phyloP scores from a whole-genome alignment of 2,797 vertebrate species.

The Sebastes miniatus region DNA sequence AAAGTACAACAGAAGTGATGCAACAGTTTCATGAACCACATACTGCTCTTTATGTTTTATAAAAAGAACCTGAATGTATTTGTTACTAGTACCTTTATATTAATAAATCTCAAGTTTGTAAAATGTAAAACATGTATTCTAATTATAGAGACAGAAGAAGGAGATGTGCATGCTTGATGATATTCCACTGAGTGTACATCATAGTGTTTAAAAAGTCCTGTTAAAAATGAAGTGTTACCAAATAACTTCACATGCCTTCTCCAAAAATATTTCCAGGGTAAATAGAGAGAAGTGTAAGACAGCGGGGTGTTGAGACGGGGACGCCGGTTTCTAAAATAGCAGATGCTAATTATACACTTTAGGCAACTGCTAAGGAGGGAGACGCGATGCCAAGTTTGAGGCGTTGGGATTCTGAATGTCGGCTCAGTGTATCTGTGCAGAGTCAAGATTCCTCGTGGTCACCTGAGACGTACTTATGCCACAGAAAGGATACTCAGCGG shows the following conservation, averaged over 20 bases:
- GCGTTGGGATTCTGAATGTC: slow-evolving; percentile 66
- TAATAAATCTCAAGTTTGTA: neutral
- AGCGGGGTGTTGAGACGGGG: slow-evolving; percentile 67
- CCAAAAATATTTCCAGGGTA: slow-evolving; percentile 60
- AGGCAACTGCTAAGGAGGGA: slow-evolving; percentile 75
- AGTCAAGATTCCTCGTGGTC: slow-evolving; percentile 49
- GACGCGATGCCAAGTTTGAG: slow-evolving; percentile 67
- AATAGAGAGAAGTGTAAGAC: slow-evolving; percentile 71
- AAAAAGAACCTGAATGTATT: neutral
- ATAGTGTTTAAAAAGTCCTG: slow-evolving; percentile 6
- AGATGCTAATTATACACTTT: slow-evolving; percentile 80
- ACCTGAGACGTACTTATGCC: slow-evolving; percentile 50
- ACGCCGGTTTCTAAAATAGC: slow-evolving; percentile 77
- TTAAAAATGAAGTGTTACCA: slow-evolving; percentile 16
- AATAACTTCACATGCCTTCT: slow-evolving; percentile 51
- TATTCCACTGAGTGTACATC: neutral
- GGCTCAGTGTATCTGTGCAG: slow-evolving; percentile 52
- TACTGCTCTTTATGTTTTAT: neutral
- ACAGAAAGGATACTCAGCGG: slow-evolving; percentile 27
- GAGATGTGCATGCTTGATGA: neutral
- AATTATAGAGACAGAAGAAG: neutral
- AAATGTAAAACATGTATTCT: neutral
- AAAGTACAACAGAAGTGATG: slow-evolving; percentile 44
- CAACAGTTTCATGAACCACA: slow-evolving; percentile 46
- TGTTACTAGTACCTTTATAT: neutral